Evolutionary conservation across 2,113 vertebrate genomes (phyloP), one percentile per base, ranked within the genome.

Genomic region (Dinomys branickii): DNA sequence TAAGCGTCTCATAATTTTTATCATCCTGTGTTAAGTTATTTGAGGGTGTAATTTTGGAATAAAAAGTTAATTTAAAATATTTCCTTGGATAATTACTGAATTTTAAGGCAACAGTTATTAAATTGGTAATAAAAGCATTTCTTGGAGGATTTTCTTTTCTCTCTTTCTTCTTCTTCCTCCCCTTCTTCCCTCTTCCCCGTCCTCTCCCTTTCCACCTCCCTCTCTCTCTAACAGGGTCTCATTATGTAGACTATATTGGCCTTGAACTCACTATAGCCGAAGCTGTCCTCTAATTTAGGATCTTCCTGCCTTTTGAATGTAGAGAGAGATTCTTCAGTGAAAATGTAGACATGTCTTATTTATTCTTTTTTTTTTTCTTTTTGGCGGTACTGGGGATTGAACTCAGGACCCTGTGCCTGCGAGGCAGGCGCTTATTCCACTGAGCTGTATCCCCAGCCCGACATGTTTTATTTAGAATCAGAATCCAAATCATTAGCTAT

Each of bases 61-160:
- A 90, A 87, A 97, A 82, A 87, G 19, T 0, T 41, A 96, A 94
- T 96, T 96, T 12, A 73, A 65, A 97, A 89, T 91, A 69, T 44
- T 96, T 84, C 92, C 47, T 94, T 88, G 88, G 63, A 52, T 95
- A 91, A 90, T 77, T 94, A 96, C 58, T 94, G 47, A 95, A 88
- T 77, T 83, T 90, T 81, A 94, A 83, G 82, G 63, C 87, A 97
- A 73, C 77, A 80, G 59, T 95, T 47, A 96, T 73, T 96, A 93
- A 94, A 91, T 54, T 94, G 56, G 82, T 97, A 90, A 77, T 96
- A 94, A 96, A 50, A 97, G 28, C 83, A 52, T 93, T 95, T 52
- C 80, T 97, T 97, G 92, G 24, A 41, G 69, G 44, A 30, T 78
- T 78, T 78, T 77, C 41, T 75, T 11, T 28, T 24, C n/a, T 38